Evolutionary conservation across 1,140 invertebrate species (phyloP).

Genomic region (Achatina immaculata): DNA sequence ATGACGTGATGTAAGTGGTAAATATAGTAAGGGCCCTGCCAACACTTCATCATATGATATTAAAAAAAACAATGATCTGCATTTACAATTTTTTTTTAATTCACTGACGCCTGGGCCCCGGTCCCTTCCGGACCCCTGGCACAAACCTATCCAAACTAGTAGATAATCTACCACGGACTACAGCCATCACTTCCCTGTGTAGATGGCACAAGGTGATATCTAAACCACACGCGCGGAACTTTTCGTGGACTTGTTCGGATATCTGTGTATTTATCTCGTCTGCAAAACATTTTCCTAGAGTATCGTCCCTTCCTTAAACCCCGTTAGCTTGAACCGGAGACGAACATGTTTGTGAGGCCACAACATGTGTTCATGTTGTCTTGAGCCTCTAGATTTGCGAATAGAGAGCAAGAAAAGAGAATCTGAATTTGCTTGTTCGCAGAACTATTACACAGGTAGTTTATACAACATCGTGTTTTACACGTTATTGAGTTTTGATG

Average conservation of each 20-base stretch:
- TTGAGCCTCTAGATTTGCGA: slow-evolving; percentile 38
- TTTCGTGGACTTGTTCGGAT: background rate
- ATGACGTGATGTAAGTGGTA: no score
- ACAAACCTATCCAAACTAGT: no score
- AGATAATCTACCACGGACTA: no score
- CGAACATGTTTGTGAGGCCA: slow-evolving; percentile 29
- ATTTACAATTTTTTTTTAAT: no score
- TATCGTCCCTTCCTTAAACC: slow-evolving; percentile 1
- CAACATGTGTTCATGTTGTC: slow-evolving; percentile 42
- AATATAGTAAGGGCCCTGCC: no score
- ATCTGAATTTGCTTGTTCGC: background rate
- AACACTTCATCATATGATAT: no score
- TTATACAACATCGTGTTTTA: background rate
- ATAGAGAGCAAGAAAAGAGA: slow-evolving; percentile 31
- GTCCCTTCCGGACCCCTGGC: no score
- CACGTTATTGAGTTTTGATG: background rate
- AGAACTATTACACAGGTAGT: slow-evolving; percentile 14
- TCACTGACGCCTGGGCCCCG: no score
- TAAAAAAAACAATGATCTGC: no score
- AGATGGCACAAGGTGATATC: no score
- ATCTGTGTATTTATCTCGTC: background rate
- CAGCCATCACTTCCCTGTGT: no score
- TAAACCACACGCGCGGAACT: no score
- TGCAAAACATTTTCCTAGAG: background rate
- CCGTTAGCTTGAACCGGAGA: background rate